phyloP scores from a whole-genome alignment of 2,888 invertebrate genomes.

The Hyles lineata region DNA sequence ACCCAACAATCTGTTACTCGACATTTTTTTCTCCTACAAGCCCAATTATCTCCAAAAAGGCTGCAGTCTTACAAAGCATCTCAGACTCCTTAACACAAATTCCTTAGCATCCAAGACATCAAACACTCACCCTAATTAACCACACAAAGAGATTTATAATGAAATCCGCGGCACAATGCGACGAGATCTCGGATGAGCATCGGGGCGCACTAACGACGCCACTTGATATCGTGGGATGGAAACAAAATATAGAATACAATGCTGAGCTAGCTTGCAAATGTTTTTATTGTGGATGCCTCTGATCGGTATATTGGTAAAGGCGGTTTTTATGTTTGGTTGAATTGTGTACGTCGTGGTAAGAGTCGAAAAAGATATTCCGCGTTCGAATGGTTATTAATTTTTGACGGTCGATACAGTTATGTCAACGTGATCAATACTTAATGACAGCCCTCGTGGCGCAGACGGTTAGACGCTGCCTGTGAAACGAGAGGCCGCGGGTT shows the following conservation, averaged over 20 bases:
- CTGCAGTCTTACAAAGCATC: no score
- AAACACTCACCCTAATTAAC: constrained; percentile 10
- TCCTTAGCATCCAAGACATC: not conserved
- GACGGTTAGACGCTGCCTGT: no score
- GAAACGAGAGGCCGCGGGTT: no score
- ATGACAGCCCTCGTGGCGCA: no score
- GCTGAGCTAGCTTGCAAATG: not conserved
- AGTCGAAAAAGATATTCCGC: no score
- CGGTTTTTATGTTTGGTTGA: not conserved
- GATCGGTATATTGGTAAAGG: not conserved
- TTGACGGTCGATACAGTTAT: no score
- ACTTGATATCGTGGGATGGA: constrained; percentile 2
- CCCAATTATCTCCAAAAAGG: no score
- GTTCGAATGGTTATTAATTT: no score
- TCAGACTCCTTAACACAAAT: no score
- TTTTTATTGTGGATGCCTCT: not conserved
- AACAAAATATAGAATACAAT: constrained; percentile 11
- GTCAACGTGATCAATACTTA: no score
- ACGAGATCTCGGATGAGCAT: constrained; percentile 9
- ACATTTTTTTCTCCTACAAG: no score
- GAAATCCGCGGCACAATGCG: not conserved
- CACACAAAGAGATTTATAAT: not conserved
- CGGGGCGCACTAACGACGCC: constrained; percentile 20
- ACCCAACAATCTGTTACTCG: no score
- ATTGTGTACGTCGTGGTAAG: not conserved